A percentile compares a stretch with the other conserved stretches of the same genome.
Evolutionary conservation across 2,888 invertebrate species (phyloP).

Genomic region (Calephelis perditalis): DNA sequence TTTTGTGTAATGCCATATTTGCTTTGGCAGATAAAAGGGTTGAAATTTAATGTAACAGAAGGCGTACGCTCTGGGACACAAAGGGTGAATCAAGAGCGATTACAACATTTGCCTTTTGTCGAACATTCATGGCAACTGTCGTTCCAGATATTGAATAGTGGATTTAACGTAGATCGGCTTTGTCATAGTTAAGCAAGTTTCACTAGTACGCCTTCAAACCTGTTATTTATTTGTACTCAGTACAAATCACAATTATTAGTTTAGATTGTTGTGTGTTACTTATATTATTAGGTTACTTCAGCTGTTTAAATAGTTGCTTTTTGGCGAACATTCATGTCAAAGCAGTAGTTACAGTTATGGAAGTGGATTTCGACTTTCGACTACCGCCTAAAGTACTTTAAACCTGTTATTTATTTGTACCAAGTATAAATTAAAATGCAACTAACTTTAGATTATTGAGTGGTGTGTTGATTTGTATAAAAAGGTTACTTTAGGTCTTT

Average conservation of each 20-base stretch:
- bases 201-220: constrained; percentile 45
- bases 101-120: constrained; percentile 29
- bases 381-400: too few relatives aligned
- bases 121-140: constrained; percentile 24
- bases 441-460: too few relatives aligned
- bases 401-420: too few relatives aligned
- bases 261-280: too few relatives aligned
- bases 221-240: constrained; percentile 46
- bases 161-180: constrained; percentile 20
- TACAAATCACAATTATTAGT: constrained; percentile 45
- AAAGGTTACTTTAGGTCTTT: too few relatives aligned
- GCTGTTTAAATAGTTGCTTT: too few relatives aligned
- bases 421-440: too few relatives aligned
- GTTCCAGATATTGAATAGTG: constrained; percentile 21
- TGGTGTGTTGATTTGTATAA: too few relatives aligned
- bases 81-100: constrained; percentile 35
- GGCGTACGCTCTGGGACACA: constrained; percentile 46
- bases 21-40: constrained; percentile 42
- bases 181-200: constrained; percentile 34
- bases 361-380: too few relatives aligned
- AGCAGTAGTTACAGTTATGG: too few relatives aligned
- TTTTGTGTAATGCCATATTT: constrained; percentile 12
- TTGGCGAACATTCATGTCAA: too few relatives aligned
- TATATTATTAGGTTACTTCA: too few relatives aligned
- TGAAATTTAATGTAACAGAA: constrained; percentile 48